These are phyloP conservation scores for Phallusia fumigata DNA, from an alignment of 23 tunicate genomes.

Conservation along the genomic window DNA sequence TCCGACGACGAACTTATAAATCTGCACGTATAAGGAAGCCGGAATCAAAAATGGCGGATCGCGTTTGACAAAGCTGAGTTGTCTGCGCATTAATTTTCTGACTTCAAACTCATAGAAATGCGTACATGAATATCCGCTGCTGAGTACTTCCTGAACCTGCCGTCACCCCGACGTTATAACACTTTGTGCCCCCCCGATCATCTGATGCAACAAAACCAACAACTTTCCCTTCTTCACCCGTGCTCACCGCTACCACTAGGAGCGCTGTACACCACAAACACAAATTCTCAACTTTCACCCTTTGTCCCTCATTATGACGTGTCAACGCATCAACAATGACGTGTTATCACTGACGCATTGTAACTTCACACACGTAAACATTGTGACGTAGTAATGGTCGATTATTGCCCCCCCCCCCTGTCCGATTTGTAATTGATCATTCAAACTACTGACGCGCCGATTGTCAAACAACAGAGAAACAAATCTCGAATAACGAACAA, in stretches of 20 bases:
- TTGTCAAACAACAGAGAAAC: not conserved
- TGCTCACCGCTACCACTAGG: not conserved
- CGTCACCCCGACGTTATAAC: too few relatives aligned
- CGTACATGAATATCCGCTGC: too few relatives aligned
- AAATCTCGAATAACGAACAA: not conserved
- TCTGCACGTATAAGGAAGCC: too few relatives aligned
- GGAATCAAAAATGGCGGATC: too few relatives aligned
- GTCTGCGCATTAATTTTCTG: too few relatives aligned
- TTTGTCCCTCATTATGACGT: not conserved
- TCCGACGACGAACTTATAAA: too few relatives aligned
- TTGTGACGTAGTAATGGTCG: too few relatives aligned
- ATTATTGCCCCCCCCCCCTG: not conserved
- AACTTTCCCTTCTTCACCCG: not conserved
- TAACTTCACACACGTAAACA: not conserved
- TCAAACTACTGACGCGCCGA: not conserved
- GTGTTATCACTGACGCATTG: not conserved
- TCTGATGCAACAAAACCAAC: too few relatives aligned
- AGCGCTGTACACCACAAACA: not conserved
- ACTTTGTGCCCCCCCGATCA: too few relatives aligned
- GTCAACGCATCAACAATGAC: slow-evolving; percentile 4
- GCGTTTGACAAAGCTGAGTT: too few relatives aligned
- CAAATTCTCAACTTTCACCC: not conserved
- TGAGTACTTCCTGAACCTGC: too few relatives aligned
- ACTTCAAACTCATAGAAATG: too few relatives aligned
- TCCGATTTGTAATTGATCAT: not conserved